Evolutionary conservation across 2,113 vertebrate species (phyloP), one percentile per base, ranked within the genome.

Genomic region (Tetrao urogallus): DNA sequence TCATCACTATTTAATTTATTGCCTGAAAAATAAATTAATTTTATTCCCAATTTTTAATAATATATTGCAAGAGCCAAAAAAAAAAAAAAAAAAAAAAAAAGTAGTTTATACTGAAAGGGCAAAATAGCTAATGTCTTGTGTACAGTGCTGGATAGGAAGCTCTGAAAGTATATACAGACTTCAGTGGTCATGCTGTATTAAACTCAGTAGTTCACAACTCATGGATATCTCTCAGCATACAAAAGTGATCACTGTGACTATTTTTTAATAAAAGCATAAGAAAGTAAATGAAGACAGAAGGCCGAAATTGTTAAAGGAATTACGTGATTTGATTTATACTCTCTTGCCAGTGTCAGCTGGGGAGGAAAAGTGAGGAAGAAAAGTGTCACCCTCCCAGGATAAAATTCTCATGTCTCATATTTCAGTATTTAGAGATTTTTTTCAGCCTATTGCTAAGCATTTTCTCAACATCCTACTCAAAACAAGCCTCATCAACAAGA

Each of bases 201-300:
- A 79, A 93, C 65, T 69, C 57, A 72, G 57, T 75, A 90, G 92
- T 69, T 93, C 88, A 75, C 70, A 72, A 82, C 91, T 91, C 80
- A 56, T 63, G 61, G 21, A 1, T 72, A 94, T 82, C 56, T 93
- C 89, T 85, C 5, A 43, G 70, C 1, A 61, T 88, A 90, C 36
- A 91, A 71, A 91, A 92, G 75, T 92, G 96, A 90, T 93, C 93
- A 65, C 38, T 61, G 27, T 65, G 48, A 15, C 36, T 88, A 66
- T 65, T 89, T 94, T 95, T 93, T 95, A 93, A 94, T 94, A 88
- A 95, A 93, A 96, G 91, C 73, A 90, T 86, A 74, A 60, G 48
- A 92, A 78, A 48, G 58, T 64, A 90, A 91, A 88, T 79, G 82
- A 77, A 92, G 58, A 69, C 65, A 67, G 88, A 75, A 90, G 58